phyloP scores from a whole-genome alignment of 2,797 vertebrate species.

The Chaenodraco wilsoni region DNA sequence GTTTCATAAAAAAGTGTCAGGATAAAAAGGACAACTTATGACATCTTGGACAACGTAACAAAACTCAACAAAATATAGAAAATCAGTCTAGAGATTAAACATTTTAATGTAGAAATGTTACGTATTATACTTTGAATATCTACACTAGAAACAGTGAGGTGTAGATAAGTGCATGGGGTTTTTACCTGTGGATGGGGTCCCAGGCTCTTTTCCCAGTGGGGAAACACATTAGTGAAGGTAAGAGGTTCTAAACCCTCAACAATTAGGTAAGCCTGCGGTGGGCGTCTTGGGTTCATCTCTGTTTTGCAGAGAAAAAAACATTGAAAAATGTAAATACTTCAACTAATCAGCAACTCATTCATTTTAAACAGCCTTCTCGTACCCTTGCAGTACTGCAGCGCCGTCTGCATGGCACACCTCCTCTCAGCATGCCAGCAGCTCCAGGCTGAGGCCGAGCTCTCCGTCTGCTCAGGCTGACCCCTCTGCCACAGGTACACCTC shows the following conservation, averaged over 20 bases:
- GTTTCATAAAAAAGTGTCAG: no score
- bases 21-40: no score
- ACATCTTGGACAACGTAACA: no score
- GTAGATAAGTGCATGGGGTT: not conserved
- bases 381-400: conserved; percentile 86
- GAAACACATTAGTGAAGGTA: conserved; percentile 88
- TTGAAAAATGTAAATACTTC: not conserved
- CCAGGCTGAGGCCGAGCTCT: conserved; percentile 61
- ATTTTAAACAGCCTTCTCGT: not conserved
- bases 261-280: conserved; percentile 83
- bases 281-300: conserved; percentile 85
- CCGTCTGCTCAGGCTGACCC: conserved; percentile 60
- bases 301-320: conserved; percentile 11
- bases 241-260: conserved; percentile 82
- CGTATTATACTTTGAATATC: not conserved
- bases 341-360: rapidly evolving
- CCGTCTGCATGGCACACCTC: conserved; percentile 85
- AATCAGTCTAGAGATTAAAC: no score
- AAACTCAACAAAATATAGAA: no score
- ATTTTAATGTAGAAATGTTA: no score
- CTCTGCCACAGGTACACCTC: conserved; percentile 89
- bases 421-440: conserved; percentile 76
- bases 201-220: conserved; percentile 80
- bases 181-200: conserved; percentile 71
- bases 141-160: not conserved